Conservation (phyloP, 2,113 vertebrate species). For the Peromyscus leucopus region DNA sequence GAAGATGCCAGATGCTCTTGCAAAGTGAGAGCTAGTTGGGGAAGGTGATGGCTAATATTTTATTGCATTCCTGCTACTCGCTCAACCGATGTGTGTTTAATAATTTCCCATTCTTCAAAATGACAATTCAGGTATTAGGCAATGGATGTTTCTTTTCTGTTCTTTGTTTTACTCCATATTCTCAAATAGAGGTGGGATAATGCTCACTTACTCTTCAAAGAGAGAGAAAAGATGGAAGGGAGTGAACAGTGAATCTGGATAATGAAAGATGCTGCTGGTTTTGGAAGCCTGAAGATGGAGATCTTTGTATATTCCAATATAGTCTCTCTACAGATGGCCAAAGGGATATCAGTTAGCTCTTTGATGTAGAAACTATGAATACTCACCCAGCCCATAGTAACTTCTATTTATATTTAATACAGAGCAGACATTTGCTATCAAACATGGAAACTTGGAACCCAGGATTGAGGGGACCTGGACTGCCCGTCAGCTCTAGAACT, state of each 20-base stretch:
- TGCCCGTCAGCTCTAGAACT: background rate
- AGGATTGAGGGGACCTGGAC: background rate
- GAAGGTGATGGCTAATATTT: background rate
- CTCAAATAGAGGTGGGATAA: background rate
- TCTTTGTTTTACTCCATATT: background rate
- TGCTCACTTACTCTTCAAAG: background rate
- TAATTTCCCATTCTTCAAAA: background rate
- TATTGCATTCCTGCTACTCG: background rate
- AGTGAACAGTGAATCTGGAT: background rate
- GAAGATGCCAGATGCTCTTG: background rate
- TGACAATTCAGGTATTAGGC: background rate
- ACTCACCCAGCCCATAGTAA: background rate
- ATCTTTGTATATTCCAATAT: background rate
- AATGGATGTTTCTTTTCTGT: background rate
- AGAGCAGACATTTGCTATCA: background rate
- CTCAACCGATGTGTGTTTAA: background rate
- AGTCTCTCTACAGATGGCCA: background rate
- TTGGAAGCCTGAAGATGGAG: background rate
- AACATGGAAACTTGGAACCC: background rate
- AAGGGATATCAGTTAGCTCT: background rate
- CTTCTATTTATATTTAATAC: background rate
- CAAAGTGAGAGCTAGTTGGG: background rate
- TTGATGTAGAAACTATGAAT: background rate
- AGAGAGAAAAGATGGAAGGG: background rate
- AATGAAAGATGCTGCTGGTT: background rate